Evolutionary conservation across 2,113 vertebrate species (phyloP).

Genomic region (Phyllostomus discolor): DNA sequence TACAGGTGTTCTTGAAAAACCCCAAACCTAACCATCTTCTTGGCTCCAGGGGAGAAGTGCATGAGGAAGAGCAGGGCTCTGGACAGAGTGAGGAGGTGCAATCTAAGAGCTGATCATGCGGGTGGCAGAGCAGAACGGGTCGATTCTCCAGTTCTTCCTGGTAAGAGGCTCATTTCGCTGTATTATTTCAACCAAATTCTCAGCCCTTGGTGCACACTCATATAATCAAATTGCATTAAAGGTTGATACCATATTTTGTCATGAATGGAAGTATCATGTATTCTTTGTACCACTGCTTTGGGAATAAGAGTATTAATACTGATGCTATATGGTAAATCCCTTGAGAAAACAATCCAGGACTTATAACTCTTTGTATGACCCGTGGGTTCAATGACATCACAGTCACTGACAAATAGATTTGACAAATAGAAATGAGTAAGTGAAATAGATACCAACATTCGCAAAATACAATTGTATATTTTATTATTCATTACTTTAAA

Average conservation of each 20-base stretch:
- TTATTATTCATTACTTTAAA: not conserved
- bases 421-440: not conserved
- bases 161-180: not conserved
- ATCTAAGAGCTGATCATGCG: not conserved
- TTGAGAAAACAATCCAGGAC: not conserved
- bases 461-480: not conserved
- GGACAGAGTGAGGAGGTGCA: not conserved
- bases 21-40: not conserved
- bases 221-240: constrained; percentile 9
- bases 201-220: not conserved
- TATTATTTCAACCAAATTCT: not conserved
- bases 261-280: constrained; percentile 8
- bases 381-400: not conserved
- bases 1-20: not conserved
- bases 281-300: constrained; percentile 27
- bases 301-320: constrained; percentile 22
- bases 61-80: not conserved
- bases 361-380: not conserved
- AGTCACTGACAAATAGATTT: not conserved
- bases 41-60: not conserved
- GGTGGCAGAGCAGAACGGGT: not conserved
- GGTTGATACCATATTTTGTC: not conserved
- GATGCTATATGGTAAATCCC: not conserved
- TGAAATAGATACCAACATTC: not conserved
- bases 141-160: not conserved